phyloP scores from a whole-genome alignment of 2,888 invertebrate species.

The Lithodes maja region DNA sequence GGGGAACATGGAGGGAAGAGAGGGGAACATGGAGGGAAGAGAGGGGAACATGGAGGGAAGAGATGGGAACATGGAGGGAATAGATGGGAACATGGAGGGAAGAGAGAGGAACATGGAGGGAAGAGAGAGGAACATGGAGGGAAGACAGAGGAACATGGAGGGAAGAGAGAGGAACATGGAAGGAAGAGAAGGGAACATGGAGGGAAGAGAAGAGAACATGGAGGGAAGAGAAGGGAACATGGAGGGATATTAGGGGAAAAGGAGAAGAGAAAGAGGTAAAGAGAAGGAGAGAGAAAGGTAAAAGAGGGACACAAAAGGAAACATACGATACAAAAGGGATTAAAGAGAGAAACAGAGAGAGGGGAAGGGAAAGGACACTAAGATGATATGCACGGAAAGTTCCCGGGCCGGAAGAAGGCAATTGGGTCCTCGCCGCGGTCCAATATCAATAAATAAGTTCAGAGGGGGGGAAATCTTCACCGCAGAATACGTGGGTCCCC shows the following conservation, averaged over 20 bases:
- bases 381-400: constrained; percentile 13
- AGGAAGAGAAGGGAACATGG: background rate
- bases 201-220: background rate
- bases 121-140: background rate
- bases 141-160: background rate
- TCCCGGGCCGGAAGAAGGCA: background rate
- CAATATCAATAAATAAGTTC: constrained; percentile 35
- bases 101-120: constrained; percentile 1
- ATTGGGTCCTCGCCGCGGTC: background rate
- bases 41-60: constrained; percentile 10
- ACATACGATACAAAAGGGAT: background rate
- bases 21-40: background rate
- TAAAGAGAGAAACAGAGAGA: no score
- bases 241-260: background rate
- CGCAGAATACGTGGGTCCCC: background rate
- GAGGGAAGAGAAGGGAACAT: background rate
- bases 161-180: background rate
- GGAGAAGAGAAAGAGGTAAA: background rate
- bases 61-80: background rate
- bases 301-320: background rate
- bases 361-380: background rate
- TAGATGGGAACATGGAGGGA: background rate
- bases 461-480: background rate
- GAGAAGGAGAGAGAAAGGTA: background rate
- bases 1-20: background rate